phyloP scores from a whole-genome alignment of 2,113 vertebrate genomes.

The Corythoichthys haematopterus region DNA sequence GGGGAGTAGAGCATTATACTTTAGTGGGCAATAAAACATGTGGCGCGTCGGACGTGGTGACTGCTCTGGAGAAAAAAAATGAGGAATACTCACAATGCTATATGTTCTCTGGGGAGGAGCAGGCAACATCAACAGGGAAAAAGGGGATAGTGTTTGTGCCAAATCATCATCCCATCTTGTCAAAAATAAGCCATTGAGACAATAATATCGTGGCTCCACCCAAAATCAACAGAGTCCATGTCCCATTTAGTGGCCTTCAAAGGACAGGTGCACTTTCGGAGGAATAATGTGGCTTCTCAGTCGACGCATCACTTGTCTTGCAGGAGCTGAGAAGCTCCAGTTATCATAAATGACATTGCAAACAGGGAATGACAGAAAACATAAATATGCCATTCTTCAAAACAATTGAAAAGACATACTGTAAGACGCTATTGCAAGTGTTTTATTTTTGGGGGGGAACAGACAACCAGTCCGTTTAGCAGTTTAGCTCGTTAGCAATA shows the following conservation, averaged over 20 bases:
- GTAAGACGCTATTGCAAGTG: neutral
- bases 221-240: constrained; percentile 19
- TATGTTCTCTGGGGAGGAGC: constrained; percentile 21
- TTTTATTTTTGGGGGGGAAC: neutral
- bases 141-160: constrained; percentile 47
- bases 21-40: constrained; percentile 70
- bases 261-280: constrained; percentile 5
- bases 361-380: neutral
- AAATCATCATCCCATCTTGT: constrained; percentile 56
- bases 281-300: constrained; percentile 1
- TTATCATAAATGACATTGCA: neutral
- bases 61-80: constrained; percentile 40
- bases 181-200: constrained; percentile 49
- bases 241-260: constrained; percentile 18
- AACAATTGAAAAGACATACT: neutral
- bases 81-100: constrained; percentile 44
- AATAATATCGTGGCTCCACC: constrained; percentile 38
- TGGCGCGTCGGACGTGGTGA: constrained; percentile 49
- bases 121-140: constrained; percentile 38
- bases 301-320: neutral
- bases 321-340: neutral
- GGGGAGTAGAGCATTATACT: constrained; percentile 63
- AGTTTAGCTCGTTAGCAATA: neutral
- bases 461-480: neutral
- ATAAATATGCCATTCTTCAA: neutral